These are phyloP conservation scores for Anoplolepis gracilipes DNA, from an alignment of 1,140 invertebrate species.

Conservation along the genomic window DNA sequence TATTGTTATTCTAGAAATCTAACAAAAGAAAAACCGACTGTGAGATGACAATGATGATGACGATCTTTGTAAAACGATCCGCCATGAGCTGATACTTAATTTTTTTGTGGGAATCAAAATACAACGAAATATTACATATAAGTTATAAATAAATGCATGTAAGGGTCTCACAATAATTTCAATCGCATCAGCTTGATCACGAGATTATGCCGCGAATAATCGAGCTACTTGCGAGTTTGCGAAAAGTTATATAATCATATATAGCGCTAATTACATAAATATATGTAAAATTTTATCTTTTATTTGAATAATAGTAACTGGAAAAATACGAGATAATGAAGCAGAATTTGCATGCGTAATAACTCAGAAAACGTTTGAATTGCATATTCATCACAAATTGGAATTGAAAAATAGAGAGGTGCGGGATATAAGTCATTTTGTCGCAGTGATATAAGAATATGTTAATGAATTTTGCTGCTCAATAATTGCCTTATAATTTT, in stretches of 20 bases:
- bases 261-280: constrained; percentile 21
- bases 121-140: not conserved
- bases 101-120: not conserved
- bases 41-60: constrained; percentile 57
- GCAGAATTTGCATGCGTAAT: constrained; percentile 37
- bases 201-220: not conserved
- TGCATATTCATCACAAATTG: constrained; percentile 18
- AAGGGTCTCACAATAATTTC: not conserved
- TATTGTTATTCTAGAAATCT: constrained; percentile 61
- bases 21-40: constrained; percentile 64
- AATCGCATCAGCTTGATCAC: not conserved
- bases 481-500: not conserved
- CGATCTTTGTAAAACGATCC: constrained; percentile 31
- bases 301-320: constrained; percentile 2
- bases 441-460: constrained; percentile 28
- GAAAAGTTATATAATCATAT: not conserved
- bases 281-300: constrained; percentile 4
- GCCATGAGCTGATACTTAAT: not conserved
- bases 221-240: not conserved
- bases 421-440: not conserved
- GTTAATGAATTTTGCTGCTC: constrained; percentile 35
- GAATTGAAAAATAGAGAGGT: constrained; percentile 32
- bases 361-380: not conserved
- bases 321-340: constrained; percentile 45
- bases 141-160: not conserved